Percentiles rank a stretch among this genome's conserved stretches.
These are phyloP conservation scores for Hesperia comma DNA, from an alignment of 2,888 invertebrate species.

Conservation along the genomic window DNA sequence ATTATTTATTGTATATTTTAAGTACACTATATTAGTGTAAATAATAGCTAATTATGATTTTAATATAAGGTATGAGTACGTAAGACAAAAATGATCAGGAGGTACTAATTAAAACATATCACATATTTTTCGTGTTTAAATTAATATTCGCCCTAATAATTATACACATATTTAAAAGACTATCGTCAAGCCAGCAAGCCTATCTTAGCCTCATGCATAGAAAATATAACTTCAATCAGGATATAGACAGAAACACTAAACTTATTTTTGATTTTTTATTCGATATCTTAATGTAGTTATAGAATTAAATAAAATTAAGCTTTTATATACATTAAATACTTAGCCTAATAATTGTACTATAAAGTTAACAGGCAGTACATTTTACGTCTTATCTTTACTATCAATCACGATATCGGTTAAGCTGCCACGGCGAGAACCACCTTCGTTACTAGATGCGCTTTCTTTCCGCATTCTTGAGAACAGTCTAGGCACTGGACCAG, in stretches of 20 bases:
- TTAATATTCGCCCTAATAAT: constrained; percentile 17
- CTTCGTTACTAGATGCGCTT: constrained; percentile 56
- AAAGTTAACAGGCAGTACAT: constrained; percentile 52
- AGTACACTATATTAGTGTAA: constrained; percentile 83
- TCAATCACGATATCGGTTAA: constrained; percentile 80
- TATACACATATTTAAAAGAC: too few species aligned
- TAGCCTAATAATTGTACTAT: constrained; percentile 61
- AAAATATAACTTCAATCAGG: too few species aligned
- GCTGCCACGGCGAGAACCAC: constrained; percentile 71
- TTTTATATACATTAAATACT: constrained; percentile 43
- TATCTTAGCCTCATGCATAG: too few species aligned
- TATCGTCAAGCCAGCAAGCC: too few species aligned
- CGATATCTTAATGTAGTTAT: background rate
- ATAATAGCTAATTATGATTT: constrained; percentile 58
- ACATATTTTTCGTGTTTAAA: constrained; percentile 46
- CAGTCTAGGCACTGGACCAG: constrained; percentile 74
- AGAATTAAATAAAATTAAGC: constrained; percentile 40
- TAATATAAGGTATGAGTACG: constrained; percentile 55
- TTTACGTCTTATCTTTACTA: constrained; percentile 77
- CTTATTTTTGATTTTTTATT: background rate
- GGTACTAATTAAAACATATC: constrained; percentile 66
- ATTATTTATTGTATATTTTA: constrained; percentile 48
- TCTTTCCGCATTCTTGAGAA: constrained; percentile 75
- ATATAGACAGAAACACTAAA: too few species aligned
- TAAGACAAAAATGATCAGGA: constrained; percentile 60